Conservation (phyloP, 2,888 invertebrate genomes). For the Drosophila neonasuta region DNA sequence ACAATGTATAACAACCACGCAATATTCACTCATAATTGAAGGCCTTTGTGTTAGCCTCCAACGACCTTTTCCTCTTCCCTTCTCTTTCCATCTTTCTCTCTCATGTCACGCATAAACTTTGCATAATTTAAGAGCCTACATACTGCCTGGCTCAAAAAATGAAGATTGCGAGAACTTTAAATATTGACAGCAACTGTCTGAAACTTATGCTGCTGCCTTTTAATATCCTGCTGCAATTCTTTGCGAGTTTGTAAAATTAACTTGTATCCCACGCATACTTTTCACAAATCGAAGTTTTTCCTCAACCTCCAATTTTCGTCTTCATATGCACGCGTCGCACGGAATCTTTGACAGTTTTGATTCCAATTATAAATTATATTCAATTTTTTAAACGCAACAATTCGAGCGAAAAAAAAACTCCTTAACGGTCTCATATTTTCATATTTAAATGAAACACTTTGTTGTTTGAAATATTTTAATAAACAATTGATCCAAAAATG, state of each 20-base stretch:
- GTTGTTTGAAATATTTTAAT: too few relatives aligned
- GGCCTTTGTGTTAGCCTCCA: neutral
- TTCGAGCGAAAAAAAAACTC: too few relatives aligned
- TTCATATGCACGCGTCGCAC: constrained; percentile 1
- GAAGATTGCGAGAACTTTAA: constrained; percentile 34
- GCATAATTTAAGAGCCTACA: constrained; percentile 22
- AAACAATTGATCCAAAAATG: too few relatives aligned
- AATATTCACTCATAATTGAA: constrained; percentile 27
- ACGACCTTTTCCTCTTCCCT: neutral
- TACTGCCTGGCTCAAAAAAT: neutral
- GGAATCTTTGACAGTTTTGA: constrained; percentile 53
- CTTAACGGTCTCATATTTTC: too few relatives aligned
- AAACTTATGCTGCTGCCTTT: constrained; percentile 36
- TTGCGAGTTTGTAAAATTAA: constrained; percentile 12
- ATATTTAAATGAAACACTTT: too few relatives aligned
- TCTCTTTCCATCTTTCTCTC: neutral
- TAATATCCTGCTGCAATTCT: constrained; percentile 28
- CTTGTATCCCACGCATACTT: constrained; percentile 34
- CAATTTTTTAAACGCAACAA: constrained; percentile 24
- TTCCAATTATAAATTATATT: constrained; percentile 46
- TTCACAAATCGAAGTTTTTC: constrained; percentile 38
- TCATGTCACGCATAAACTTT: constrained; percentile 4
- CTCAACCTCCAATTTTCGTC: neutral
- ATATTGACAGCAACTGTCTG: constrained; percentile 61
- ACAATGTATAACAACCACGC: constrained; percentile 24